Base-by-base conservation (phyloP, 1,140 invertebrate species). In the Temnothorax longispinosus region DNA sequence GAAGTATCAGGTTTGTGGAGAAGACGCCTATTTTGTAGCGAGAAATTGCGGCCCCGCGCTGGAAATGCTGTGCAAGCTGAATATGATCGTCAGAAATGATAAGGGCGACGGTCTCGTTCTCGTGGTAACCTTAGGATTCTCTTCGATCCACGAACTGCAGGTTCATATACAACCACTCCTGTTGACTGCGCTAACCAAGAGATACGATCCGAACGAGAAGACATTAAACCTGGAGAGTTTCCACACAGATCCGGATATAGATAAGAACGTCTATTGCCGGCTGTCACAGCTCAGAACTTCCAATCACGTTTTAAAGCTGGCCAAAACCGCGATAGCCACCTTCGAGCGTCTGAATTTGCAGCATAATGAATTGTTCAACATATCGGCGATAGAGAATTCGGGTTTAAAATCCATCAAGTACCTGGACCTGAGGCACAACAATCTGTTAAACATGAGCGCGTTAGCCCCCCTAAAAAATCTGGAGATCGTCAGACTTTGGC, bases 1-100 rank as follows among this genome's bases (percentile, higher is more conserved):
- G 0, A 93, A 89, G n/a, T 96, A 95, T 91, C 93, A 94, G 41
- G 85, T 91, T 11, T 89, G 90, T 4, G 94, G 94, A 1, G 89
- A 93, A 3, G 93, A 94, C 64, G 92, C 94, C 0, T 95, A 90
- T 56, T 96, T 96, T 84, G 85, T 96, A 41, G 95, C 94, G 4
- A 93, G 95, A 74, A 96, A 96, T 86, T 96, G 96, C 87, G 95
- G 94, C 4, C 84, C 93, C 3, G 96, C 96, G 0, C 88, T 96
- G 4, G 94, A 95, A 50, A 95, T 95, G 89, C 87, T 96, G 0
- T 96, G 96, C 74, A 93, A 92, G 21, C 90, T 93, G 18, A 96
- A 95, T 86, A 91, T 96, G 32, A 94, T 95, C 38, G 92, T 96
- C 13, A 93, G 94, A 52, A 89, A 93, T 89, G 86, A 90, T 4